Conservation (phyloP, 2,113 vertebrate genomes). For the Albula goreensis region DNA sequence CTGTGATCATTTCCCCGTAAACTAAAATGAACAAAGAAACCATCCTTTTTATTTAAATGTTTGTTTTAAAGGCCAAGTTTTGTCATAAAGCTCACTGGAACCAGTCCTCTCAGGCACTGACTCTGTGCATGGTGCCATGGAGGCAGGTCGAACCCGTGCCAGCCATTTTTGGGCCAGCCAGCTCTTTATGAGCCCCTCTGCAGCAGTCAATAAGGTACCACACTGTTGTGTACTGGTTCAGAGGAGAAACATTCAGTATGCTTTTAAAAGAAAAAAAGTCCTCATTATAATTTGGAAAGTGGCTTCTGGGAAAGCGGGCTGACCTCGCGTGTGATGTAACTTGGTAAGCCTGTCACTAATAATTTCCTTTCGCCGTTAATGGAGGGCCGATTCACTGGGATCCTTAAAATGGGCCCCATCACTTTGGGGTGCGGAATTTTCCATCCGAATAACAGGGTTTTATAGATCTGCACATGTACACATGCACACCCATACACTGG, state of each 20-base stretch:
- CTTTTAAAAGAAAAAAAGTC: neutral
- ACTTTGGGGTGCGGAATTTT: constrained; percentile 23
- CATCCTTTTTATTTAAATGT: neutral
- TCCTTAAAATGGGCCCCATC: constrained; percentile 23
- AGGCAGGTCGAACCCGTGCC: neutral
- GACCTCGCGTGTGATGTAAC: constrained; percentile 26
- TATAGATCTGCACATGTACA: neutral
- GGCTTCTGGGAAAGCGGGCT: constrained; percentile 20
- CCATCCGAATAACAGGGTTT: neutral
- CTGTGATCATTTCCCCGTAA: no score
- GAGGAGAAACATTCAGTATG: neutral
- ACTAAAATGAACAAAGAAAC: no score
- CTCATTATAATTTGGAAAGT: constrained; percentile 20
- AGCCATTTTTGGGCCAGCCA: neutral
- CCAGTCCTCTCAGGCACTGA: neutral
- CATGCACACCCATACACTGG: neutral
- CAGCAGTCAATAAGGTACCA: neutral
- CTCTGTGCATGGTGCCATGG: neutral
- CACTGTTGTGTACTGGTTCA: neutral
- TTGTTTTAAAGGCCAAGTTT: neutral
- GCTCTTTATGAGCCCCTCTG: neutral
- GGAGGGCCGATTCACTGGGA: neutral
- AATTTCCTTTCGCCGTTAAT: constrained; percentile 13
- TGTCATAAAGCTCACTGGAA: neutral
- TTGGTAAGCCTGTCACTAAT: constrained; percentile 30